Conservation (phyloP, 35 echinoderm and acorn worm species). For the Heliocidaris erythrogramma region DNA sequence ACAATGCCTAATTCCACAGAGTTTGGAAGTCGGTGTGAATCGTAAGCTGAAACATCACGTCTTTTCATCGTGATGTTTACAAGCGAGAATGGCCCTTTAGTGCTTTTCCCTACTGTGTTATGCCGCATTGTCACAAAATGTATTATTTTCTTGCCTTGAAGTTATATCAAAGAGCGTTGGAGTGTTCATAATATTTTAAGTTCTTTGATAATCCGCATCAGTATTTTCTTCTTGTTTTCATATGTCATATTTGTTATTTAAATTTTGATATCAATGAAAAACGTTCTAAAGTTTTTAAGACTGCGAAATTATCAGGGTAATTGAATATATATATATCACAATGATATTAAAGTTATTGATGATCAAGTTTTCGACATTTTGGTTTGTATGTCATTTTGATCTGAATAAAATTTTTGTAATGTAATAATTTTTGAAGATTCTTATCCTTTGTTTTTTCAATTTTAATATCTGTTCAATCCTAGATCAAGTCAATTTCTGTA, state of each 20-base stretch:
- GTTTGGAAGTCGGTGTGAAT: no score
- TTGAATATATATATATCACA: neutral
- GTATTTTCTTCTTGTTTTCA: neutral
- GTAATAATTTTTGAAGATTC: neutral
- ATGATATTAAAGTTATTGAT: neutral
- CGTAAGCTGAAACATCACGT: no score
- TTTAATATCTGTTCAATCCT: neutral
- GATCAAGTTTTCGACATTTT: neutral
- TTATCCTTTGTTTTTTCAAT: neutral
- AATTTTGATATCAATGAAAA: neutral
- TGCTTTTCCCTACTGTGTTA: neutral
- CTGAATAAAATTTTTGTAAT: neutral
- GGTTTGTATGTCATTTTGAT: neutral
- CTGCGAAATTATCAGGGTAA: neutral
- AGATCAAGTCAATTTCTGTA: neutral
- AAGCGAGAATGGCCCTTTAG: no score
- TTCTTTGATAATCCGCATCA: neutral
- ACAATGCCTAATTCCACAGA: no score
- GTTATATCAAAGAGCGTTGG: neutral
- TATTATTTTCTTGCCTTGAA: conserved; percentile 5
- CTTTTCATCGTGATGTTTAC: neutral
- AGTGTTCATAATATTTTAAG: neutral
- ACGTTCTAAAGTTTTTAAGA: neutral
- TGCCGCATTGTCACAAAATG: neutral
- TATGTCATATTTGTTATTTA: neutral